These are phyloP conservation scores for Actenoides lindsayi DNA, from an alignment of 2,113 vertebrate genomes.

Conservation along the genomic window DNA sequence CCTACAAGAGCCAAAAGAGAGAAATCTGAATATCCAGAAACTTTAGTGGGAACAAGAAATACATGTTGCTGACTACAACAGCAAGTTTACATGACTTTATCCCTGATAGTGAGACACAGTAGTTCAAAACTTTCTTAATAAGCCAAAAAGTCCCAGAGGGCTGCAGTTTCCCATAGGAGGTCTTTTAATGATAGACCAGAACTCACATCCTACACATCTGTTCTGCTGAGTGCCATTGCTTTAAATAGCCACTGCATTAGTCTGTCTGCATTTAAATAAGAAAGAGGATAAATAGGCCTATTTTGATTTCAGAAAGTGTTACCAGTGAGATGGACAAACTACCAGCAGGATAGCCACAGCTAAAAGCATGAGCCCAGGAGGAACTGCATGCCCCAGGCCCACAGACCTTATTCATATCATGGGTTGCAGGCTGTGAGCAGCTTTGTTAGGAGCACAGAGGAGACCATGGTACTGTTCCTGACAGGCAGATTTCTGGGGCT, in stretches of 20 bases:
- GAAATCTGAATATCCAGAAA: neutral
- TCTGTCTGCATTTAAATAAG: neutral
- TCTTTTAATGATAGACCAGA: neutral
- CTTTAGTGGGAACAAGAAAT: neutral
- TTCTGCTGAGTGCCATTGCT: neutral
- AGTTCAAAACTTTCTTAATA: conserved; percentile 14
- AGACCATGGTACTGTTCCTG: rapidly evolving
- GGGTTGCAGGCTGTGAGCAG: rapidly evolving
- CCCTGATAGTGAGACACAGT: neutral
- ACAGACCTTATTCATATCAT: neutral
- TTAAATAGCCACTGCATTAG: neutral
- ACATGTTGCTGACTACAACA: neutral
- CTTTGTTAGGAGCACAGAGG: neutral
- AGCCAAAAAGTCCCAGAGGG: neutral
- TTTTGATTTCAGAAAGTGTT: neutral
- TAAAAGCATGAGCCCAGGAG: neutral
- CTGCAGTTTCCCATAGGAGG: neutral
- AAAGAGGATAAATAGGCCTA: neutral
- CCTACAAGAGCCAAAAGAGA: neutral
- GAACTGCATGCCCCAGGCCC: neutral
- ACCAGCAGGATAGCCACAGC: rapidly evolving
- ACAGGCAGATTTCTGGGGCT: rapidly evolving
- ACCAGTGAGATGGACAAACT: neutral
- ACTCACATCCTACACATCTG: neutral
- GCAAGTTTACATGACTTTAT: neutral